Evolutionary conservation across 2,888 invertebrate species (phyloP).

Genomic region (Sinhomidia bicolor): DNA sequence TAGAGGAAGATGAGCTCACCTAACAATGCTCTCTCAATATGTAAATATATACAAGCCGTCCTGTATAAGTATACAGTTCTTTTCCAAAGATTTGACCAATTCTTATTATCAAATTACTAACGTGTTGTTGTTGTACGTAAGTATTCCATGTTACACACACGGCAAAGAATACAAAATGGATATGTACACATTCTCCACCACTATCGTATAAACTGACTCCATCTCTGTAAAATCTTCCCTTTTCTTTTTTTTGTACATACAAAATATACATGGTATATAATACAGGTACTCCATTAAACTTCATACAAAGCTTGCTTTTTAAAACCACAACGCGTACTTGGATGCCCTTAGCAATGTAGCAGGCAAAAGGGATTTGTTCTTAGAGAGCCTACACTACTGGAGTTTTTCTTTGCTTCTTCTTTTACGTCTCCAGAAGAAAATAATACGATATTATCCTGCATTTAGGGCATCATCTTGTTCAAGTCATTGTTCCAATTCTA

Average conservation of each 20-base stretch:
- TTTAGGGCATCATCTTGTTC: conserved; percentile 46
- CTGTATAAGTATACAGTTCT: neutral
- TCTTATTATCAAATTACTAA: conserved; percentile 1
- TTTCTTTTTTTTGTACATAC: neutral
- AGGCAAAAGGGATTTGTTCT: conserved; percentile 59
- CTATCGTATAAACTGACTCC: neutral
- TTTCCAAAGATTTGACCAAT: conserved; percentile 17
- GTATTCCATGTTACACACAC: too few relatives aligned
- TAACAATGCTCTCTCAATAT: neutral
- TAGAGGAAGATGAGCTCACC: conserved; percentile 2
- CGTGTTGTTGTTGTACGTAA: neutral
- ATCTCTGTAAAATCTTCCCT: conserved; percentile 1
- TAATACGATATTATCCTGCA: conserved; percentile 23
- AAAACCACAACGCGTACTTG: conserved; percentile 42
- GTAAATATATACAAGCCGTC: neutral
- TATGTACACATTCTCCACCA: neutral
- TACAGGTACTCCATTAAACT: conserved; percentile 43
- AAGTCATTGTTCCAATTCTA: neutral
- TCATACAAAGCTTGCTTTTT: neutral
- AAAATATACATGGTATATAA: too few relatives aligned
- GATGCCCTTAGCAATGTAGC: conserved; percentile 50
- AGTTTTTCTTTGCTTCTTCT: conserved; percentile 2
- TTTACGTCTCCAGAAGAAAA: neutral
- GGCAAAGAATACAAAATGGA: too few relatives aligned
- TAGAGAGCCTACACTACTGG: neutral